Evolutionary conservation across 1,140 invertebrate genomes (phyloP).

Genomic region (Parapsyche elsis): DNA sequence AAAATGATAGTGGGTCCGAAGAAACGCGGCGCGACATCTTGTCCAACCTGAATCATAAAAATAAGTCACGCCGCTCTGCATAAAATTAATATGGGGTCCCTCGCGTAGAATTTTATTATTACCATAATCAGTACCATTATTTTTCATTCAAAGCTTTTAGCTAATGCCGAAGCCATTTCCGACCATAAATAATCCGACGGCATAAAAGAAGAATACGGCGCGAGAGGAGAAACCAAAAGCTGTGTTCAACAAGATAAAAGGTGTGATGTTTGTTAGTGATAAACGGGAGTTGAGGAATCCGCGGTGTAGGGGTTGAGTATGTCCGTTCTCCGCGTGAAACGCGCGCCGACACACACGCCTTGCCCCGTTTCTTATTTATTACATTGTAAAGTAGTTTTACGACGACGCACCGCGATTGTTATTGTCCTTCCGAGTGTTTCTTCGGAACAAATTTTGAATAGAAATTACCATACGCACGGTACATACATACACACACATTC

Average conservation of each 20-base stretch:
- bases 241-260: constrained; percentile 55
- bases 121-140: constrained; percentile 56
- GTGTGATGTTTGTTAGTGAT: constrained; percentile 56
- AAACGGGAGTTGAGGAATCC: constrained; percentile 55
- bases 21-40: constrained; percentile 46
- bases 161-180: constrained; percentile 57
- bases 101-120: constrained; percentile 54
- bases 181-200: constrained; percentile 53
- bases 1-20: constrained; percentile 10
- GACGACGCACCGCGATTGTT: background rate
- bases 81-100: constrained; percentile 56
- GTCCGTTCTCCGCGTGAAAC: constrained; percentile 29
- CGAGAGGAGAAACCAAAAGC: constrained; percentile 47
- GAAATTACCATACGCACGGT: no score
- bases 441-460: no score
- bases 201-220: constrained; percentile 48
- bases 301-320: constrained; percentile 36
- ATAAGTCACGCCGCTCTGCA: constrained; percentile 55
- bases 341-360: no score
- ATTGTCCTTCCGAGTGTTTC: background rate
- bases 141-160: constrained; percentile 56
- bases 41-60: constrained; percentile 55
- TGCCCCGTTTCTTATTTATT: no score
- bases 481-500: no score
- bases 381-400: background rate